Base-by-base conservation (phyloP, 2,113 vertebrate genomes). In the Tamias sibiricus region DNA sequence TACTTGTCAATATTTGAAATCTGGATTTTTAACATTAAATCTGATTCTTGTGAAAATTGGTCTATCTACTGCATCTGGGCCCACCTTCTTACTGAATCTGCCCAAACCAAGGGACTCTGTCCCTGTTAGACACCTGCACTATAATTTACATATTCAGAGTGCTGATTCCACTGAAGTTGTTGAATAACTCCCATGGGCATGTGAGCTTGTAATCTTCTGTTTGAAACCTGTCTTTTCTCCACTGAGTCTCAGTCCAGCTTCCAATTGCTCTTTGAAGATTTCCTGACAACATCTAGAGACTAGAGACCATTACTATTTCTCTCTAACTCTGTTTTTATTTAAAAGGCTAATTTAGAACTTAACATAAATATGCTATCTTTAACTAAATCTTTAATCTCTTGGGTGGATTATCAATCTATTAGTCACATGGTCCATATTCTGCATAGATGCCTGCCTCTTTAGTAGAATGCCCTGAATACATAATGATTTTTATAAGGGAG, bases 331-430 rank as follows among this genome's bases (percentile, higher is more conserved):
- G 2, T 81, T 95, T 89, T 84, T 66, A 80, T 69, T 94, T 72
- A 90, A 94, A 93, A 89, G 12, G 37, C 12, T 86, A 62, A 88
- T n/a, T 79, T 93, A 11, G 30, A 82, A 96, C 8, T 76, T 92
- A 64, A 32, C 52, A 49, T 87, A 90, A 92, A 79, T 22, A 83
- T 83, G 26, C 52, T 44, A 57, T 59, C 13, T 80, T 94, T 93
- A 44, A 44, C 26, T 75, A 93, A 85, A 47, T 77, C 0, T 5
- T 20, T 22, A 59, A 4, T 95, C 59, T 79, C 62, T 77, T 28
- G 79, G 20, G 13, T 92, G 42, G 30, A 75, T 94, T 92, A 82
- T 71, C 91, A 94, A 79, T 77, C 35, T 49, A 85, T 77, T 91
- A 83, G 37, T 35, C 44, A 93, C 13, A 62, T 71, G 35, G 14